Evolutionary conservation across 2,113 vertebrate species (phyloP).

Genomic region (Rhodinocichla rosea): DNA sequence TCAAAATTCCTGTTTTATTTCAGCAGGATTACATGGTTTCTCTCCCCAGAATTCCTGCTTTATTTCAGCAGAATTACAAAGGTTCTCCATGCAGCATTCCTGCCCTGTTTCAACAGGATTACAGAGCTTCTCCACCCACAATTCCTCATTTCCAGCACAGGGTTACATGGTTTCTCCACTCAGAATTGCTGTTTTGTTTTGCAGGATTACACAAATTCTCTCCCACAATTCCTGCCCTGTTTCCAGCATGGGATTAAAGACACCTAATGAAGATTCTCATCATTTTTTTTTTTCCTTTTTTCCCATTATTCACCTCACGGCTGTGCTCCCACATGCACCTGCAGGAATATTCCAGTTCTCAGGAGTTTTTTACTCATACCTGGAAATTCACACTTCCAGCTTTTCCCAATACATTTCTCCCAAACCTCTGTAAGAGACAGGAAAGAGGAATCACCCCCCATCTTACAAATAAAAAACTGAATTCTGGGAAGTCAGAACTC

Average conservation of each 20-base stretch:
- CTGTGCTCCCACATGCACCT: background rate
- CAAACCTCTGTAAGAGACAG: background rate
- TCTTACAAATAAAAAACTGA: background rate
- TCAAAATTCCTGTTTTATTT: rapidly evolving
- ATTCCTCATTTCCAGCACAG: background rate
- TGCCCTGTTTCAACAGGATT: rapidly evolving
- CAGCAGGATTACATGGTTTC: rapidly evolving
- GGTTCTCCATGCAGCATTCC: rapidly evolving
- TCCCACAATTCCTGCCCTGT: background rate
- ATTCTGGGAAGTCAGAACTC: background rate
- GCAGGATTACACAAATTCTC: rapidly evolving
- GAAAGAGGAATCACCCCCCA: background rate
- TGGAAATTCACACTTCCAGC: background rate
- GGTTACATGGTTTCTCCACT: rapidly evolving
- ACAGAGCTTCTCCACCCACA: rapidly evolving
- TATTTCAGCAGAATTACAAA: no score
- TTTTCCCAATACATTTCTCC: background rate
- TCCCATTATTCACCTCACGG: background rate
- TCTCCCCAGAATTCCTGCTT: no score
- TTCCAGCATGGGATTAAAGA: background rate
- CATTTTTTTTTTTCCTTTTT: rapidly evolving
- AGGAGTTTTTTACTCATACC: background rate
- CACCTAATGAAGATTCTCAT: background rate
- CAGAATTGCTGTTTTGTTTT: background rate
- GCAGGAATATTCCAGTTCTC: background rate